Base-by-base conservation (phyloP, 2,113 vertebrate species). In the Coptodon rendalli region DNA sequence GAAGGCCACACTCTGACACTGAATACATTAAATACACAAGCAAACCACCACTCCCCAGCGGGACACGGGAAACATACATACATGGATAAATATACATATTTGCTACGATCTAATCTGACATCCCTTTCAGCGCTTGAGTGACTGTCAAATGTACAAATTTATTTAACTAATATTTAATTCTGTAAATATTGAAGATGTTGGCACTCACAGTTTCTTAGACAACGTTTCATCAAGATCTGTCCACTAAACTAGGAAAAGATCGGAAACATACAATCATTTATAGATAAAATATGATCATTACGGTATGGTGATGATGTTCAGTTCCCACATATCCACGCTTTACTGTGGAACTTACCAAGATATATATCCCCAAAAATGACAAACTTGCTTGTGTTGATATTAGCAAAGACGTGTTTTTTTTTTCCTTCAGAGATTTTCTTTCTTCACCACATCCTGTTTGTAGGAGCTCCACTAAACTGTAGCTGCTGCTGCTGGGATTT, bases 401-500 rank as follows among this genome's bases (percentile, higher is more conserved):
- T n/a, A 36, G 13, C 79, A 54, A 9, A 12, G 61, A 8, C 13
- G 13, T 29, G 27, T 13, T 48, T 73, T 45, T 27, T 34, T 54
- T 24, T 22, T 9, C 17, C 22, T 12, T 3, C n/a, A 19, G 59
- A 38, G 19, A 56, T 24, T 43, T 59, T 52, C 43, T 71, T 59
- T 27, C 36, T 57, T 57, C 27, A 54, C 9, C 12, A 24, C 73
- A 29, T 40, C 57, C 27, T 83, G 36, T 61, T 87, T 68, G 54
- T n/a, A 9, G 24, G 43, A 7, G 16, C 4, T 31, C 9, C 22
- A 66, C 66, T 87, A 31, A 48, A 5, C 6, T 73, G 61, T 63
- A 63, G 83, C 34, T 76, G 82, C 76, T 54, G 45, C 68, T 68
- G 5, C 68, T 76, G 22, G 52, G 52, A n/a, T 48, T 48, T 27